phyloP scores from a whole-genome alignment of 2,888 invertebrate species.

The Philhelius pedissequus region DNA sequence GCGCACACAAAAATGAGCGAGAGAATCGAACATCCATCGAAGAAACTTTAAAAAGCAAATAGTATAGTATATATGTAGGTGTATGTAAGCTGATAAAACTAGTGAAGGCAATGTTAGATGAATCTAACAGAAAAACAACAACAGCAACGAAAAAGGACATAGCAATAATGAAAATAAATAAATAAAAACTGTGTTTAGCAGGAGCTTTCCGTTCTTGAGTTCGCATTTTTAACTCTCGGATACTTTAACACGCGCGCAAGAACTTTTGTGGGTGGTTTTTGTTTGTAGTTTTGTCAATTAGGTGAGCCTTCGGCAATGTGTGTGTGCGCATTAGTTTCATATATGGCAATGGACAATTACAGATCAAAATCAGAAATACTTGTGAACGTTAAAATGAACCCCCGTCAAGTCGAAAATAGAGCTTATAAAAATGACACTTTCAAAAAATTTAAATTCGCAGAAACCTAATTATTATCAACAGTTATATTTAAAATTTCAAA shows the following conservation, averaged over 20 bases:
- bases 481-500: no score
- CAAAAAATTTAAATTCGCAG: not conserved
- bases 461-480: no score
- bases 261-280: not conserved
- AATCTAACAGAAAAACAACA: not conserved
- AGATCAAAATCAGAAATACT: not conserved
- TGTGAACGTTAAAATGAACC: not conserved
- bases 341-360: not conserved
- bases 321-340: not conserved
- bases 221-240: not conserved
- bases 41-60: not conserved
- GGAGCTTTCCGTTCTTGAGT: not conserved
- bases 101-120: constrained; percentile 7
- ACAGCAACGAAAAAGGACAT: not conserved
- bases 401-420: not conserved
- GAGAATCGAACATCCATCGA: constrained; percentile 14
- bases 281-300: not conserved
- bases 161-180: not conserved
- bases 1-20: constrained; percentile 1
- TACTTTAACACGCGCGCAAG: not conserved
- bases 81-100: not conserved
- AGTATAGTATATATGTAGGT: no score
- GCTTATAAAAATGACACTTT: constrained; percentile 17
- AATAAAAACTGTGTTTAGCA: not conserved
- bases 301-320: not conserved